phyloP scores from a whole-genome alignment of 1,140 invertebrate genomes.

The Oppia nitens region DNA sequence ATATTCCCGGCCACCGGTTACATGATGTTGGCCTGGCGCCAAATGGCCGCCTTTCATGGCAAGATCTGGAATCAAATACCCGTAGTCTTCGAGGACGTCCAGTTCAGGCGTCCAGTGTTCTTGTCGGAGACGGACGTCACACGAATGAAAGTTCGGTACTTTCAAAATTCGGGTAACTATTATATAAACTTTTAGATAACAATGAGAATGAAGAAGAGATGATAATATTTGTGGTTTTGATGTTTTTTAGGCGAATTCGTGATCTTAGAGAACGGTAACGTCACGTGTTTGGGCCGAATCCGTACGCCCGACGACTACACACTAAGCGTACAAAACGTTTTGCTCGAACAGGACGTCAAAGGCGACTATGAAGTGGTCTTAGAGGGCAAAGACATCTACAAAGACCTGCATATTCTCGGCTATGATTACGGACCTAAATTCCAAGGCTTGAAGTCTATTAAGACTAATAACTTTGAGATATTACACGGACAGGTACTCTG shows the following conservation, averaged over 20 bases:
- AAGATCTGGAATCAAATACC: slow-evolving; percentile 29
- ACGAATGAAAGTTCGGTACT: slow-evolving; percentile 56
- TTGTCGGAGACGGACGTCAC: slow-evolving; percentile 27
- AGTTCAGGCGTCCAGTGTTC: slow-evolving; percentile 36
- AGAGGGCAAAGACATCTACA: slow-evolving; percentile 66
- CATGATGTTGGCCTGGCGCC: slow-evolving; percentile 37
- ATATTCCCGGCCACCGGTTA: slow-evolving; percentile 38
- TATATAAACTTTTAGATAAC: no score
- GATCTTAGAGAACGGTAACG: slow-evolving; percentile 64
- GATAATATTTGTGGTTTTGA: no score
- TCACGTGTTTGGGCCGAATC: slow-evolving; percentile 53
- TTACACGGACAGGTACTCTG: slow-evolving; percentile 24
- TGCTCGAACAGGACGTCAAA: slow-evolving; percentile 21
- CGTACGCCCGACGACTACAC: slow-evolving; percentile 23
- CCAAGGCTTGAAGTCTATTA: slow-evolving; percentile 37
- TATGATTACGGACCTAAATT: slow-evolving; percentile 85
- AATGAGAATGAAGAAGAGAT: no score
- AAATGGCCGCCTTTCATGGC: slow-evolving; percentile 31
- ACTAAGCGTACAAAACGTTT: neutral
- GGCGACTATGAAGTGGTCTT: neutral
- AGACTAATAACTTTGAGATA: slow-evolving; percentile 25
- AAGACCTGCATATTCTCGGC: slow-evolving; percentile 73
- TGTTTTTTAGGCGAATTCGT: slow-evolving; percentile 78
- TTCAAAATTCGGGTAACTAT: neutral
- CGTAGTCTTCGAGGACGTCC: slow-evolving; percentile 35